Percentiles rank a stretch among this genome's conserved stretches.
These are phyloP conservation scores for Phoeniculus purpureus DNA, from an alignment of 2,797 vertebrate species.

Conservation along the genomic window DNA sequence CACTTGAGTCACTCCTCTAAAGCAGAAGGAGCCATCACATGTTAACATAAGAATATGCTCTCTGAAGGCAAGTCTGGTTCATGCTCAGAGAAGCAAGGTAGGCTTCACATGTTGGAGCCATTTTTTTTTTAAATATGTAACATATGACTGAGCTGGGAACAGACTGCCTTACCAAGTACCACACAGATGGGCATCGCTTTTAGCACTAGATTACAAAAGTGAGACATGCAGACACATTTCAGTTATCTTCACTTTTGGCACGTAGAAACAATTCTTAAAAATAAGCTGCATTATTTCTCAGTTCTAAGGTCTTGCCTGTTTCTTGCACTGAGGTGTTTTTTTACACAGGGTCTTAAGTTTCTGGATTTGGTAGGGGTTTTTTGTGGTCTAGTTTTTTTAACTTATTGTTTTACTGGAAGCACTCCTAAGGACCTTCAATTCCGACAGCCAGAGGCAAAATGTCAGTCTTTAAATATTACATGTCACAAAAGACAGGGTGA, in stretches of 20 bases:
- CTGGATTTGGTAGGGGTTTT: background rate
- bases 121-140: constrained; percentile 33
- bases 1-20: background rate
- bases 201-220: constrained; percentile 66
- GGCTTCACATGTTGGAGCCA: constrained; percentile 30
- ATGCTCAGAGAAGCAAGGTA: background rate
- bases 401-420: background rate
- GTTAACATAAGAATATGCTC: background rate
- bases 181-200: constrained; percentile 64
- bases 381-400: too few species aligned
- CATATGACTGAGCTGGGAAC: constrained; percentile 57
- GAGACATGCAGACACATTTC: constrained; percentile 66
- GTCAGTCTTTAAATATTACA: constrained; percentile 60
- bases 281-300: constrained; percentile 35
- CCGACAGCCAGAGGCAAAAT: constrained; percentile 44
- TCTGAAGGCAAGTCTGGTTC: background rate
- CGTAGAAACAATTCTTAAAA: constrained; percentile 62
- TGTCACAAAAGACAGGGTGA: background rate
- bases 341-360: background rate
- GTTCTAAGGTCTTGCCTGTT: background rate
- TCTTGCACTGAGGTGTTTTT: background rate
- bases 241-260: constrained; percentile 57
- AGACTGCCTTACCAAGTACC: constrained; percentile 60
- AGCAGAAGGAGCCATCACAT: background rate
- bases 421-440: constrained; percentile 23